phyloP scores from a whole-genome alignment of 2,113 vertebrate genomes.

The Paradoxurus hermaphroditus region DNA sequence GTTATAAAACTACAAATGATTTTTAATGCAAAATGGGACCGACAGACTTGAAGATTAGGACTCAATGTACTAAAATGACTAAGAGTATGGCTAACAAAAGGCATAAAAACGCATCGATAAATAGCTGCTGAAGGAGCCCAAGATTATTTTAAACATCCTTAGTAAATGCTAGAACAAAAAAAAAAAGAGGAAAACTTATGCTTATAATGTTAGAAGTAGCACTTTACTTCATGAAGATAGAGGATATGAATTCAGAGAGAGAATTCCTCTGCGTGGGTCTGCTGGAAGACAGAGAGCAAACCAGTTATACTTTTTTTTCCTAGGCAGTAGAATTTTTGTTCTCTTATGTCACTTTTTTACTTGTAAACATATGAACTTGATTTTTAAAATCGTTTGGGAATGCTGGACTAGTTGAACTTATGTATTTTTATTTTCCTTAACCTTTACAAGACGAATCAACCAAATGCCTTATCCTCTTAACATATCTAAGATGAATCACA shows the following conservation, averaged over 20 bases:
- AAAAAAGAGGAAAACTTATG: neutral
- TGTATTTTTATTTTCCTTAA: neutral
- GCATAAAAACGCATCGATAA: slow-evolving; percentile 81
- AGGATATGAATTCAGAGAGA: too few species aligned
- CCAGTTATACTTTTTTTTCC: neutral
- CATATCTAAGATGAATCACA: neutral
- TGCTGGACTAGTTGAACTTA: neutral
- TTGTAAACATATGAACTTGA: neutral
- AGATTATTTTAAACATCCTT: slow-evolving; percentile 73
- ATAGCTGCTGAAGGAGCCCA: slow-evolving; percentile 72
- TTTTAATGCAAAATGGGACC: slow-evolving; percentile 93
- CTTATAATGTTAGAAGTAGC: slow-evolving; percentile 29
- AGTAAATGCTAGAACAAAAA: slow-evolving; percentile 54
- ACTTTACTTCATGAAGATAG: slow-evolving; percentile 53
- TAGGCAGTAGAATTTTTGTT: neutral
- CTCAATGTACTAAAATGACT: slow-evolving; percentile 80
- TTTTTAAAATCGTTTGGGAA: slow-evolving; percentile 37
- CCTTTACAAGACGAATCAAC: slow-evolving; percentile 18
- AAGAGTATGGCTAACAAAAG: slow-evolving; percentile 82
- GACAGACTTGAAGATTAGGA: slow-evolving; percentile 87
- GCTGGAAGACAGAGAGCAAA: slow-evolving; percentile 39
- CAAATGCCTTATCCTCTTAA: neutral
- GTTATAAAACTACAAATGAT: slow-evolving; percentile 92
- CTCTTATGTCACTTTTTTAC: neutral
- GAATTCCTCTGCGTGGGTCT: slow-evolving; percentile 44